Conservation (phyloP, 2,888 invertebrate genomes). For the Phrixothrix hirtus region DNA sequence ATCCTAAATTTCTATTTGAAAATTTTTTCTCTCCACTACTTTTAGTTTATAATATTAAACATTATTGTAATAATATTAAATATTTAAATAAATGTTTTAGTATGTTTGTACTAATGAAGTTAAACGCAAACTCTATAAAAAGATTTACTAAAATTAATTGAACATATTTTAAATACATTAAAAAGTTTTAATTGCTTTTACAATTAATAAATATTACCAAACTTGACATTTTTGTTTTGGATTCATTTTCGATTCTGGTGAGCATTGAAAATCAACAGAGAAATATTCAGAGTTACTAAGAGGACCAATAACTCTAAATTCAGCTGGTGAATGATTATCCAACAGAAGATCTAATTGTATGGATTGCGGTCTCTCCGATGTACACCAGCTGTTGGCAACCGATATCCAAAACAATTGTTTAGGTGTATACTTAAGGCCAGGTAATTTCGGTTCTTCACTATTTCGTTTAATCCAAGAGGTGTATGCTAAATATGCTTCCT, state of each 20-base stretch:
- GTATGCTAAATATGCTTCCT: conserved; percentile 59
- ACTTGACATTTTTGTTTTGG: conserved; percentile 61
- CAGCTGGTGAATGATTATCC: conserved; percentile 70
- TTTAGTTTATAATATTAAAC: too few species aligned
- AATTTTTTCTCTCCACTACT: too few species aligned
- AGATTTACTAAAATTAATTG: too few species aligned
- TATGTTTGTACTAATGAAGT: too few species aligned
- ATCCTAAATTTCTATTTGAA: too few species aligned
- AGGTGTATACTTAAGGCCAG: conserved; percentile 70
- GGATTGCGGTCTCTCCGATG: conserved; percentile 65
- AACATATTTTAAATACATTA: too few species aligned
- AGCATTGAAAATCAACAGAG: conserved; percentile 61
- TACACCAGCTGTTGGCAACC: conserved; percentile 82
- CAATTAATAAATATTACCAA: conserved; percentile 55
- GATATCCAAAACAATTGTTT: conserved; percentile 65
- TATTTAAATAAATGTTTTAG: too few species aligned
- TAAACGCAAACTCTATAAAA: too few species aligned
- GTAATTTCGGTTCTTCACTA: conserved; percentile 67
- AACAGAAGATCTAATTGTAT: conserved; percentile 74
- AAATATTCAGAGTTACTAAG: conserved; percentile 63
- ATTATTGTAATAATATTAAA: too few species aligned
- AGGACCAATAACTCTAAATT: conserved; percentile 61
- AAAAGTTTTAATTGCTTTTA: too few species aligned
- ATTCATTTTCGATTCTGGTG: conserved; percentile 60
- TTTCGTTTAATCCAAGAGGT: conserved; percentile 69